A percentile compares a stretch with the other conserved stretches of the same genome.
phyloP scores from a whole-genome alignment of 2,113 vertebrate species.

The Sarotherodon lohbergeri region DNA sequence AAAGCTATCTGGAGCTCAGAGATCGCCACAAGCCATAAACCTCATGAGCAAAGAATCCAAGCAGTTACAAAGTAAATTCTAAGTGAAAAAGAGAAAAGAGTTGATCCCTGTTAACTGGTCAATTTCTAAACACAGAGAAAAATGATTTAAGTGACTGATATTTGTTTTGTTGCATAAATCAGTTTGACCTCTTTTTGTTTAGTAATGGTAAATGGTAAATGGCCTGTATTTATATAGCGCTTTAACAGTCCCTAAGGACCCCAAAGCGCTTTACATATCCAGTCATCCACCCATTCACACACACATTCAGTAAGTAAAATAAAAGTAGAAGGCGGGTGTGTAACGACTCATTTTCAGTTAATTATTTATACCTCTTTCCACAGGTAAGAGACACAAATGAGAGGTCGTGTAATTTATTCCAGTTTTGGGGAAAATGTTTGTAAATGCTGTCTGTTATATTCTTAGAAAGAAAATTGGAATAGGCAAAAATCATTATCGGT shows the following conservation, averaged over 20 bases:
- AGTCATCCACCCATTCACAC: too few relatives aligned
- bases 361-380: not conserved
- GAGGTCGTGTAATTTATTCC: not conserved
- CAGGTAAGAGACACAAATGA: not conserved
- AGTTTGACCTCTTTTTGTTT: not conserved
- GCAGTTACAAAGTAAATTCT: not conserved
- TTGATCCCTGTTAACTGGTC: not conserved
- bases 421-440: not conserved
- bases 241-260: too few relatives aligned
- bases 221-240: too few relatives aligned
- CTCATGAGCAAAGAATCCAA: not conserved
- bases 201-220: not conserved
- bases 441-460: not conserved
- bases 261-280: too few relatives aligned
- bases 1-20: not conserved
- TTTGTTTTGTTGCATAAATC: not conserved
- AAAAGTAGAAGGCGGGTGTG: not conserved
- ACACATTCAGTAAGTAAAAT: not conserved
- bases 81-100: not conserved
- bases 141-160: not conserved
- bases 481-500: not conserved
- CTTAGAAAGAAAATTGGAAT: not conserved
- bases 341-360: not conserved
- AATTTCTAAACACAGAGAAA: not conserved
- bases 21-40: not conserved